Evolutionary conservation across 2,888 invertebrate species (phyloP).

Genomic region (Philaethria dido): DNA sequence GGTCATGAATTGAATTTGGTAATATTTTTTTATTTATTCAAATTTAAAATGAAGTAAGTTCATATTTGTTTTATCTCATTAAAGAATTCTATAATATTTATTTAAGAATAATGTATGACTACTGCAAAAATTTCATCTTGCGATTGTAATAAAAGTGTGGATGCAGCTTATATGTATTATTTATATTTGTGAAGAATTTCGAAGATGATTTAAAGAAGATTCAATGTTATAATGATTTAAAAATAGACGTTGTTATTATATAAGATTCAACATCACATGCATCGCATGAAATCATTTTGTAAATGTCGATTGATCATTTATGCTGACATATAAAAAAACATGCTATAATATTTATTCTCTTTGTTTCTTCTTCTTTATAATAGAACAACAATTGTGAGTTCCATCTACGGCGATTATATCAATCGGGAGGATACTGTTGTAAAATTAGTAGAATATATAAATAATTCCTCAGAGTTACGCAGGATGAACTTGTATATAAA

Average conservation of each 20-base stretch:
- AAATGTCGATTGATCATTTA: background rate
- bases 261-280: background rate
- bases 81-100: no score
- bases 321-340: background rate
- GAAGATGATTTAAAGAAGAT: background rate
- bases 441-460: background rate
- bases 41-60: no score
- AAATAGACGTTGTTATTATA: background rate
- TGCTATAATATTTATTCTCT: no score
- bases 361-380: no score
- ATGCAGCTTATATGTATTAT: background rate
- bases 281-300: background rate
- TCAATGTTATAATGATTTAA: background rate
- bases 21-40: background rate
- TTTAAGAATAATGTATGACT: no score
- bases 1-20: no score
- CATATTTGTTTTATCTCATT: no score
- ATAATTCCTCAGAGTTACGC: background rate
- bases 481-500: background rate
- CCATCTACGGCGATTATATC: no score
- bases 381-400: no score
- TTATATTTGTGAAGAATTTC: background rate
- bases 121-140: background rate
- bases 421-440: background rate
- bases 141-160: background rate